These are phyloP conservation scores for Hippoglossus hippoglossus DNA, from an alignment of 2,797 vertebrate species.

Conservation along the genomic window DNA sequence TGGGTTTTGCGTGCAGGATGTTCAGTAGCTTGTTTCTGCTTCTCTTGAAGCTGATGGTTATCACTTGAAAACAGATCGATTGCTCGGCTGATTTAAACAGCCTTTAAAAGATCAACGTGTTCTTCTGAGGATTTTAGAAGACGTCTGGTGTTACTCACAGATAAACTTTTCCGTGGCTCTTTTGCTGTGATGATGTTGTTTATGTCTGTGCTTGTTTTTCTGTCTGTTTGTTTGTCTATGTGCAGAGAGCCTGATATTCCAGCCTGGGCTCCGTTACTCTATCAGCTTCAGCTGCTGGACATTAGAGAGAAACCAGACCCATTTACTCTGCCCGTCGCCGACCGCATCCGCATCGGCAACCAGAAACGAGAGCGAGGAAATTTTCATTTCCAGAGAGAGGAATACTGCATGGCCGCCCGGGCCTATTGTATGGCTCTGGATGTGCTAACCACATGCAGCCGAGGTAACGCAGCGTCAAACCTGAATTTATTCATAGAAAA, in stretches of 20 bases:
- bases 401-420: constrained; percentile 82
- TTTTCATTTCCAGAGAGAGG: constrained; percentile 88
- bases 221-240: constrained; percentile 37
- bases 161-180: constrained; percentile 1
- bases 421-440: constrained; percentile 88
- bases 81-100: constrained; percentile 6
- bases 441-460: constrained; percentile 77
- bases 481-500: constrained; percentile 42
- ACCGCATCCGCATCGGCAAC: constrained; percentile 86
- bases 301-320: constrained; percentile 83
- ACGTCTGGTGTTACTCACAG: background rate
- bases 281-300: constrained; percentile 88
- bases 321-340: constrained; percentile 75
- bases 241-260: constrained; percentile 90
- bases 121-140: background rate
- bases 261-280: constrained; percentile 86
- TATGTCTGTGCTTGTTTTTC: constrained; percentile 9
- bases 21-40: background rate
- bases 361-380: constrained; percentile 89
- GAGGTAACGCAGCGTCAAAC: constrained; percentile 65
- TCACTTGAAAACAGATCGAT: constrained; percentile 14
- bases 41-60: background rate
- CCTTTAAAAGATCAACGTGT: background rate
- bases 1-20: constrained; percentile 1
- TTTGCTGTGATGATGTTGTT: constrained; percentile 17